Percentiles rank a stretch among this genome's conserved stretches.
phyloP scores from a whole-genome alignment of 2,888 invertebrate species.

The Branchipolynoe longqiensis region DNA sequence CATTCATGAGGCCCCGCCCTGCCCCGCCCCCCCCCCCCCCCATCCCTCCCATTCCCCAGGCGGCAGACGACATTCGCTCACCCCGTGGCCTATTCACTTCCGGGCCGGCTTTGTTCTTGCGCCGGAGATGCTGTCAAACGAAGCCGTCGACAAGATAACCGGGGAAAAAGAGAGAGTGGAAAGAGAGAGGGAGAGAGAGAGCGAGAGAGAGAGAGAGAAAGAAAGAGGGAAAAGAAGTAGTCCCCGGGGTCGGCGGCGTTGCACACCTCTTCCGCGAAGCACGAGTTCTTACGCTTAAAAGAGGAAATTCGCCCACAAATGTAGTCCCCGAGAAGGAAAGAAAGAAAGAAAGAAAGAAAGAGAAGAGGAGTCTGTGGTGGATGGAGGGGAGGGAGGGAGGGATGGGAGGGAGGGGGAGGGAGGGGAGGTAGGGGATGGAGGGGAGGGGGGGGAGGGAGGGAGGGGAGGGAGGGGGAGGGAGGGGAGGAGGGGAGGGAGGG shows the following conservation, averaged over 20 bases:
- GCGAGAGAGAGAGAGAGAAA: too few relatives aligned
- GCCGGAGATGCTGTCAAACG: not conserved
- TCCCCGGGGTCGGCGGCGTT: conserved; percentile 3
- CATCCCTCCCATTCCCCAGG: not conserved
- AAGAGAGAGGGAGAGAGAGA: too few relatives aligned
- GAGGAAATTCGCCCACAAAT: conserved; percentile 5
- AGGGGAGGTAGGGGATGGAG: not conserved
- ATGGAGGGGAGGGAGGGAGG: too few relatives aligned
- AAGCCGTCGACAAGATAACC: conserved; percentile 3
- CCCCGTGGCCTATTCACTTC: not conserved
- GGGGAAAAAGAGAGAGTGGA: too few relatives aligned
- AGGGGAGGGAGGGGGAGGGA: too few relatives aligned
- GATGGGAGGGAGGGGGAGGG: too few relatives aligned
- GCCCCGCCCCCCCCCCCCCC: too few relatives aligned
- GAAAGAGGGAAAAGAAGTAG: conserved; percentile 30
- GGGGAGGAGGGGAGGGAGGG: too few relatives aligned
- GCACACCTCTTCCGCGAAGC: conserved; percentile 5
- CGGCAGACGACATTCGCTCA: not conserved
- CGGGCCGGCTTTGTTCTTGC: conserved; percentile 15
- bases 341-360: not conserved
- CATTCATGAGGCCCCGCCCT: not conserved
- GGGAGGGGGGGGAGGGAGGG: too few relatives aligned
- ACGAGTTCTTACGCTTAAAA: conserved; percentile 11
- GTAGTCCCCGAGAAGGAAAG: not conserved
- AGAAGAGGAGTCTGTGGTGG: too few relatives aligned